Conservation (phyloP, 2,797 vertebrate genomes). For the Atherinosoma microstoma region DNA sequence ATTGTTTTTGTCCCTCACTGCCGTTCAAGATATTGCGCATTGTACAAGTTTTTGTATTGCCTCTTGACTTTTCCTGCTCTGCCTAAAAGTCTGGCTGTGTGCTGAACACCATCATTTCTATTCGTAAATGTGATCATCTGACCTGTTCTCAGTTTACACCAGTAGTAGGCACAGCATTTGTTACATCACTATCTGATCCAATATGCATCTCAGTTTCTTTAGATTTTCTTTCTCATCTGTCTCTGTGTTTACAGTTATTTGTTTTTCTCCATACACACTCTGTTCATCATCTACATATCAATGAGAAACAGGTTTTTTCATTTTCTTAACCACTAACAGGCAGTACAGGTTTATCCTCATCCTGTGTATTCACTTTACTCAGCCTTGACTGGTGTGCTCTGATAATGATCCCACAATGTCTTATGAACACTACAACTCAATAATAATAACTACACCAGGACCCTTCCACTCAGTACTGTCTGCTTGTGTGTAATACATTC, state of each 20-base stretch:
- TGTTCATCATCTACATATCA: not conserved
- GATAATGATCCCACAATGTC: constrained; percentile 25
- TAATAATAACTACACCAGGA: constrained; percentile 48
- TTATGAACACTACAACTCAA: constrained; percentile 46
- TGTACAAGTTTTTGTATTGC: constrained; percentile 1
- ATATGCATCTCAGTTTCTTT: too few relatives aligned
- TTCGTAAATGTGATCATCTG: not conserved
- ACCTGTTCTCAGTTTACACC: not conserved
- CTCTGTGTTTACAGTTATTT: not conserved
- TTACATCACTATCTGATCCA: not conserved
- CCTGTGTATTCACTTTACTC: not conserved
- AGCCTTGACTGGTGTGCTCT: constrained; percentile 3
- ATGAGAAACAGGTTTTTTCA: not conserved
- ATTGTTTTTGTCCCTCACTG: not conserved
- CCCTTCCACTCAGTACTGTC: constrained; percentile 41
- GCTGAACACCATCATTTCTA: not conserved
- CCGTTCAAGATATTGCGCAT: not conserved
- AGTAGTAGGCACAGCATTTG: not conserved
- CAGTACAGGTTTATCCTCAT: not conserved
- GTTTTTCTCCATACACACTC: not conserved
- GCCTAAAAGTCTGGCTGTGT: not conserved
- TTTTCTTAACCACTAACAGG: not conserved
- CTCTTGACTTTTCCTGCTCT: not conserved
- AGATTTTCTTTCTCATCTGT: too few relatives aligned
- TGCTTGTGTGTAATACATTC: too few relatives aligned